These are phyloP conservation scores for Gadopsis bispinosus DNA, from an alignment of 2,797 vertebrate genomes.

Conservation along the genomic window DNA sequence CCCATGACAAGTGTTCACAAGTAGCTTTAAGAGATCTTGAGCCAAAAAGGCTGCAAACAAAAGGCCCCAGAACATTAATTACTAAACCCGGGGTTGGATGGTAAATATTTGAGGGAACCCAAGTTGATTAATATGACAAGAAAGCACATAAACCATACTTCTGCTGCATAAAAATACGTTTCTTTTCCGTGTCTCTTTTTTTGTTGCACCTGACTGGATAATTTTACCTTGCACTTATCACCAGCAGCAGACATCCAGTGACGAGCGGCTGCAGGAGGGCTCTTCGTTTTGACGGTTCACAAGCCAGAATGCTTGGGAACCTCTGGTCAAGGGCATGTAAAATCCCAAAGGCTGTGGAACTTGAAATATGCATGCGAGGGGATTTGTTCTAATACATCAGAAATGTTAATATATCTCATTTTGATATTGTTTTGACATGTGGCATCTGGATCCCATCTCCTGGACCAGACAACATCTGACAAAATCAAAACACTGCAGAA, in stretches of 20 bases:
- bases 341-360: conserved; percentile 7
- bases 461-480: conserved; percentile 26
- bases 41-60: background rate
- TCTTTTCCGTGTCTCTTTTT: background rate
- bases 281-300: conserved; percentile 14
- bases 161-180: background rate
- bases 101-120: background rate
- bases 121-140: too few relatives aligned
- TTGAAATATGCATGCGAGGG: conserved; percentile 24
- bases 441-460: conserved; percentile 24
- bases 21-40: background rate
- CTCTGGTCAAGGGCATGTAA: conserved; percentile 18
- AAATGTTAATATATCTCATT: conserved; percentile 47
- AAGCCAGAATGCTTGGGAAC: background rate
- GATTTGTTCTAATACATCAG: conserved; percentile 16
- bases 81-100: background rate
- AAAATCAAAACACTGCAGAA: background rate
- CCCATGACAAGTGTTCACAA: background rate
- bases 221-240: background rate
- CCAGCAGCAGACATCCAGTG: background rate
- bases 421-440: conserved; percentile 4
- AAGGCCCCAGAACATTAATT: too few relatives aligned
- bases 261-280: background rate
- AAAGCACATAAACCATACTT: background rate
- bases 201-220: background rate